Evolutionary conservation across 2,888 invertebrate species (phyloP), one percentile per base, ranked within the genome.

Genomic region (Cetonia aurata): DNA sequence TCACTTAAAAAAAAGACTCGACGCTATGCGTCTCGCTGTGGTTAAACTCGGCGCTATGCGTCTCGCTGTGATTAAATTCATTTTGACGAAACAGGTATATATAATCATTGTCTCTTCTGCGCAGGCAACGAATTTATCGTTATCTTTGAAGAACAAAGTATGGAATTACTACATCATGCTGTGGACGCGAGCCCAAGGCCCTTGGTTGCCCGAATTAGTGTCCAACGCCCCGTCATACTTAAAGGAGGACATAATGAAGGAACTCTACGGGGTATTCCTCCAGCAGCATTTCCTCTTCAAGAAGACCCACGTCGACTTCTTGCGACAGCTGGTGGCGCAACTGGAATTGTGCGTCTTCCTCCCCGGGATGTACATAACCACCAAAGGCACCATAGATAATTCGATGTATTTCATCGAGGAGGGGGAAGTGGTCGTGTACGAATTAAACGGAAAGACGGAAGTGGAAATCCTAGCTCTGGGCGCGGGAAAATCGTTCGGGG

Each of bases 371-470:
- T 86, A 87, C 48, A 86, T 88, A 13, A 87, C 86, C 12, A 86
- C 87, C 74, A 83, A 85, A 13, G 87, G 87, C 0, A 87, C 87
- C 73, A 85, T 87, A 0, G 86, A 88, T 73, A 86, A 86, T 71
- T 85, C 86, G 69, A 86, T 88, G 77, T 88, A 87, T 73, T 87
- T 88, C 68, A 87, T 88, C 79, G 87, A 88, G 73, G 81, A 86
- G 75, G 88, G 87, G 71, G 86, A 86, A 82, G 87, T 87, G 1
- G 68, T 62, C 6, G 72, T 74, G 3, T 69, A 72, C 19, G 74
- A 75, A 0, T 71, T 48, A 13, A n/a, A 50, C 37, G 71, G 66
- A n/a, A 70, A 71, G 15, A 65, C 15, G 3, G 55, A 57, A 15
- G 19, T 66, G 42, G 57, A 69, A 33, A 33, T 56, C 17, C 17